Conservation (phyloP, 1,140 invertebrate genomes). For the Musca domestica region DNA sequence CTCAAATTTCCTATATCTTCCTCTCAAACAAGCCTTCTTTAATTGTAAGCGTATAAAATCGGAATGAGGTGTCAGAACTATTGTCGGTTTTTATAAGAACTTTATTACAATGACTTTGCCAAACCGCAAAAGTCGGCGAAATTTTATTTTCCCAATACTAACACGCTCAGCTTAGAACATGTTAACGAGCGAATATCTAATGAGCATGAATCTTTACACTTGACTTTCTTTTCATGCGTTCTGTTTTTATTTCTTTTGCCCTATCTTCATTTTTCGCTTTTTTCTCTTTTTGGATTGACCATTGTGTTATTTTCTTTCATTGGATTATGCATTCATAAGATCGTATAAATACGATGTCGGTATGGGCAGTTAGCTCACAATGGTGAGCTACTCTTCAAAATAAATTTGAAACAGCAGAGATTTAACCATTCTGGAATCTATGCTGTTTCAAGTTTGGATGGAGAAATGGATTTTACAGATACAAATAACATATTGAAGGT, state of each 20-base stretch:
- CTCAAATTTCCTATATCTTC: neutral
- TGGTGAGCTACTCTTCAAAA: too few species aligned
- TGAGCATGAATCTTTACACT: neutral
- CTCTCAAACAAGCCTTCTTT: neutral
- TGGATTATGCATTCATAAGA: too few species aligned
- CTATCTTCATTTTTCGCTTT: too few species aligned
- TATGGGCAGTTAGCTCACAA: too few species aligned
- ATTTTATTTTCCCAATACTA: neutral
- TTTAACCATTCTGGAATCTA: too few species aligned
- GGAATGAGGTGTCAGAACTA: constrained; percentile 19
- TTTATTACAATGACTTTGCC: neutral
- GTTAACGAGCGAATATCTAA: constrained; percentile 18
- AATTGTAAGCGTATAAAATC: constrained; percentile 24
- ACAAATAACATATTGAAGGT: too few species aligned
- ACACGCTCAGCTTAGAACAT: neutral
- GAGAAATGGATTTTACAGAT: too few species aligned
- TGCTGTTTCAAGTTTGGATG: too few species aligned
- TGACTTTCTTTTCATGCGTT: constrained; percentile 10
- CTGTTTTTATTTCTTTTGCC: neutral
- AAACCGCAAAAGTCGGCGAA: neutral
- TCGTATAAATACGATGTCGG: too few species aligned
- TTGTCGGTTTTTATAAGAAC: constrained; percentile 25
- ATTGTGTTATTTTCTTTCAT: too few species aligned
- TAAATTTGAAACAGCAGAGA: too few species aligned
- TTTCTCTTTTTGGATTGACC: too few species aligned